A percentile compares a stretch with the other conserved stretches of the same genome.
Conservation (phyloP, 2,888 invertebrate species). For the Andrena haemorrhoa region DNA sequence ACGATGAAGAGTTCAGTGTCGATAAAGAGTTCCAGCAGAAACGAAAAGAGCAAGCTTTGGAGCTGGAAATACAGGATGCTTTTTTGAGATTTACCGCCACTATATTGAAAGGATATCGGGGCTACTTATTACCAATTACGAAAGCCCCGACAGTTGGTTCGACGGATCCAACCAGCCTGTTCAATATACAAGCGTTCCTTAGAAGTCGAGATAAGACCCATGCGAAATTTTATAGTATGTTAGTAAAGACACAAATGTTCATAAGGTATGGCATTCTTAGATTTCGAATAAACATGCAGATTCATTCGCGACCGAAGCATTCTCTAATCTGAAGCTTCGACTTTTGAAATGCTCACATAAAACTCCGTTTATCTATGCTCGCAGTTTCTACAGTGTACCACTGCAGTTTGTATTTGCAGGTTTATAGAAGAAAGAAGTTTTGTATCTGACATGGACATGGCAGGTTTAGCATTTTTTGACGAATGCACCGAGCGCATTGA, state of each 20-base stretch:
- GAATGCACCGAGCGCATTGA: constrained; percentile 95
- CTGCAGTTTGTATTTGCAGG: constrained; percentile 84
- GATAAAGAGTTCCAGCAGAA: constrained; percentile 83
- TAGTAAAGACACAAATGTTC: constrained; percentile 98
- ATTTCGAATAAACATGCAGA: background rate
- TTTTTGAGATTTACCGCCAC: constrained; percentile 98
- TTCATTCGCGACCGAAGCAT: background rate
- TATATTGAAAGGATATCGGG: constrained; percentile 95
- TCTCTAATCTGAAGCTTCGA: background rate
- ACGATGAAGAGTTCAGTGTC: constrained; percentile 81
- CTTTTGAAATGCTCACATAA: background rate
- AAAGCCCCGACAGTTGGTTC: constrained; percentile 97
- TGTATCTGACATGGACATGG: constrained; percentile 97
- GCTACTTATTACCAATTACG: constrained; percentile 95
- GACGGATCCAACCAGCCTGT: constrained; percentile 97
- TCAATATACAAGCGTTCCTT: constrained; percentile 96
- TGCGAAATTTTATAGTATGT: constrained; percentile 94
- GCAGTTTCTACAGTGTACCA: constrained; percentile 20
- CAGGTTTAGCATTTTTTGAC: constrained; percentile 98
- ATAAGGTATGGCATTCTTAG: constrained; percentile 85
- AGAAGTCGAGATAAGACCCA: constrained; percentile 95
- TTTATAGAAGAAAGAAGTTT: constrained; percentile 99
- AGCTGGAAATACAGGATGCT: constrained; percentile 98
- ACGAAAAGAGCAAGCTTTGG: constrained; percentile 90
- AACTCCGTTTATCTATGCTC: background rate